A percentile compares a stretch with the other conserved stretches of the same genome.
phyloP scores from a whole-genome alignment of 2,888 invertebrate genomes.

The Macaria notata region DNA sequence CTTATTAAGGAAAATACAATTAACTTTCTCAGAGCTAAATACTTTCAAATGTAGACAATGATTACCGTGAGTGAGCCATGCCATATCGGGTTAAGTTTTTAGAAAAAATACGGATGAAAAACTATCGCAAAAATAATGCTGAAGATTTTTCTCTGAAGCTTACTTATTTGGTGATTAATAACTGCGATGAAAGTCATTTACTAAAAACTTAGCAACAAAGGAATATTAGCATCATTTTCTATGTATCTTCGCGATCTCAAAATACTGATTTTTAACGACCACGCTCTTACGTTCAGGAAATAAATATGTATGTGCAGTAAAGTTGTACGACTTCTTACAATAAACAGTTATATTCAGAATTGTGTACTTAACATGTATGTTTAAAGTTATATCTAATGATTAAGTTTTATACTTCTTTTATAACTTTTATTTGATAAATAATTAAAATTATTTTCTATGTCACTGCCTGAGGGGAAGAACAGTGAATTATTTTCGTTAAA shows the following conservation, averaged over 20 bases:
- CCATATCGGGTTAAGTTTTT: conserved; percentile 31
- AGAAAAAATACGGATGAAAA: conserved; percentile 15
- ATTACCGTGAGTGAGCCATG: conserved; percentile 17
- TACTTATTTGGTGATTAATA: conserved; percentile 1
- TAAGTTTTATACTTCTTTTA: conserved; percentile 32
- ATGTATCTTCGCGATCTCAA: conserved; percentile 22
- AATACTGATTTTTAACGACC: conserved; percentile 16
- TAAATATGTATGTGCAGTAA: no score
- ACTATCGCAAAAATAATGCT: background rate
- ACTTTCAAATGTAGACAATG: conserved; percentile 40
- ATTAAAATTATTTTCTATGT: conserved; percentile 34
- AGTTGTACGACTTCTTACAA: background rate
- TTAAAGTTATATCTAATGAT: conserved; percentile 25
- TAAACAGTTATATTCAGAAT: background rate
- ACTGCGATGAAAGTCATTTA: conserved; percentile 21
- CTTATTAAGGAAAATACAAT: conserved; percentile 4
- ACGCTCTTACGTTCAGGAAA: no score
- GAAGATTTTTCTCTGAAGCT: background rate
- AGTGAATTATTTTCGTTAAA: conserved; percentile 44
- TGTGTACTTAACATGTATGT: conserved; percentile 24
- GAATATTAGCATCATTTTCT: conserved; percentile 5
- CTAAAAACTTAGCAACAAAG: conserved; percentile 33
- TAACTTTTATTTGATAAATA: conserved; percentile 22
- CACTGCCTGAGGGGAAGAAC: conserved; percentile 60
- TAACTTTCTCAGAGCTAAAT: conserved; percentile 6